These are phyloP conservation scores for Dendronephthya gigantea DNA, from an alignment of 64 coral and sea anemone species.

Conservation along the genomic window DNA sequence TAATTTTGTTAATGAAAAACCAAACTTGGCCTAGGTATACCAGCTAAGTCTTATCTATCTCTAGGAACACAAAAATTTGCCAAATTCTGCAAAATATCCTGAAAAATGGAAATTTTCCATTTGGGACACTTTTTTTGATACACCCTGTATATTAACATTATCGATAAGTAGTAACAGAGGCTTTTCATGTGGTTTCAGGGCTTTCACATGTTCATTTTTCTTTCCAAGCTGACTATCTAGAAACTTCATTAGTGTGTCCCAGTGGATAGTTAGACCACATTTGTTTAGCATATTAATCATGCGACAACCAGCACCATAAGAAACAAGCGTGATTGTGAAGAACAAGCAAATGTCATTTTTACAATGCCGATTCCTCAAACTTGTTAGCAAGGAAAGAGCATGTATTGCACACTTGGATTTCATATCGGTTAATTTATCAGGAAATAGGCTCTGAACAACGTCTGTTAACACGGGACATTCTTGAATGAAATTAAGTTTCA, in stretches of 20 bases:
- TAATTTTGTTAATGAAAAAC: too few species aligned
- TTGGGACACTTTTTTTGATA: too few species aligned
- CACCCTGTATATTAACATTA: conserved; percentile 29
- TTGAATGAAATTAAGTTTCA: neutral
- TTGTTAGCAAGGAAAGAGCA: conserved; percentile 8
- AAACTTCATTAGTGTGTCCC: conserved; percentile 27
- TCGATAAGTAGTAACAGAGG: conserved; percentile 7
- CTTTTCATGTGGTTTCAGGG: neutral
- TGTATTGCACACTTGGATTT: conserved; percentile 20
- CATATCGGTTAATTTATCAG: neutral
- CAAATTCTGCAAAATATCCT: too few species aligned
- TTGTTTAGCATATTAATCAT: conserved; percentile 26
- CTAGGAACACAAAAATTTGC: too few species aligned
- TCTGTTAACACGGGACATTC: neutral
- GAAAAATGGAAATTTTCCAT: too few species aligned
- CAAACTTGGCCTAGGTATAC: too few species aligned
- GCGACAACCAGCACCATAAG: conserved; percentile 21
- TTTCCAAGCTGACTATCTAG: neutral
- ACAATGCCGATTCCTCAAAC: conserved; percentile 1
- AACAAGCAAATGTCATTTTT: conserved; percentile 16
- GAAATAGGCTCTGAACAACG: conserved; percentile 18
- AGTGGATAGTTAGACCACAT: conserved; percentile 11
- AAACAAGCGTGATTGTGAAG: conserved; percentile 8
- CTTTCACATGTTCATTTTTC: neutral
- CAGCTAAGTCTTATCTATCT: too few species aligned